Conservation (phyloP, 2,888 invertebrate genomes). For the Orchesellides sinensis region DNA sequence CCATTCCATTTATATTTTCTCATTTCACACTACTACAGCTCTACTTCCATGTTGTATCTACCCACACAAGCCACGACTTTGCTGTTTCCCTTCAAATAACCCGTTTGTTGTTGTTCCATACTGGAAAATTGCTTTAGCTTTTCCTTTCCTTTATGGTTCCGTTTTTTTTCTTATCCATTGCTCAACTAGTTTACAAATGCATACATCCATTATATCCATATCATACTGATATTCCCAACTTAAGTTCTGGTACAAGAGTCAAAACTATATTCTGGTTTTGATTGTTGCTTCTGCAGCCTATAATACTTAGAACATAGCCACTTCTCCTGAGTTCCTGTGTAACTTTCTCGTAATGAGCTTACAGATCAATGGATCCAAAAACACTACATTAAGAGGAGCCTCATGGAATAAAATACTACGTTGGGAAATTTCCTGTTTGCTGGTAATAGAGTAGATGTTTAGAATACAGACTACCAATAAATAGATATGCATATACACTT, state of each 20-base stretch:
- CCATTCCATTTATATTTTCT: too few relatives aligned
- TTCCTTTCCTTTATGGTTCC: slow-evolving; percentile 3
- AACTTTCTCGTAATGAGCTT: slow-evolving; percentile 20
- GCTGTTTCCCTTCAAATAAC: slow-evolving; percentile 8
- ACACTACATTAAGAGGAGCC: neutral
- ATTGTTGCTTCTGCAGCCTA: neutral
- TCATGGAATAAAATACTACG: neutral
- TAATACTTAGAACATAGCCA: too few relatives aligned
- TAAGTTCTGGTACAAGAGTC: neutral
- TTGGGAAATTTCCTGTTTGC: neutral
- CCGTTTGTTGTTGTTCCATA: slow-evolving; percentile 17
- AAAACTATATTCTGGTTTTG: neutral
- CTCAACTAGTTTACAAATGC: neutral
- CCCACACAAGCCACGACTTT: too few relatives aligned
- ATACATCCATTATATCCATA: too few relatives aligned
- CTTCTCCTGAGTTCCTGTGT: neutral
- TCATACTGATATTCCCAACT: too few relatives aligned
- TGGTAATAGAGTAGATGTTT: neutral
- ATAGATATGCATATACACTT: too few relatives aligned
- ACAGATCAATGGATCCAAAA: slow-evolving; percentile 16
- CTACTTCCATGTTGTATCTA: too few relatives aligned
- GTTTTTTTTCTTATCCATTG: neutral
- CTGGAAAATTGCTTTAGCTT: slow-evolving; percentile 27
- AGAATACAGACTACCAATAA: too few relatives aligned
- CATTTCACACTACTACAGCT: too few relatives aligned